These are phyloP conservation scores for Helicoverpa assulta DNA, from an alignment of 2,888 invertebrate genomes.

Conservation along the genomic window DNA sequence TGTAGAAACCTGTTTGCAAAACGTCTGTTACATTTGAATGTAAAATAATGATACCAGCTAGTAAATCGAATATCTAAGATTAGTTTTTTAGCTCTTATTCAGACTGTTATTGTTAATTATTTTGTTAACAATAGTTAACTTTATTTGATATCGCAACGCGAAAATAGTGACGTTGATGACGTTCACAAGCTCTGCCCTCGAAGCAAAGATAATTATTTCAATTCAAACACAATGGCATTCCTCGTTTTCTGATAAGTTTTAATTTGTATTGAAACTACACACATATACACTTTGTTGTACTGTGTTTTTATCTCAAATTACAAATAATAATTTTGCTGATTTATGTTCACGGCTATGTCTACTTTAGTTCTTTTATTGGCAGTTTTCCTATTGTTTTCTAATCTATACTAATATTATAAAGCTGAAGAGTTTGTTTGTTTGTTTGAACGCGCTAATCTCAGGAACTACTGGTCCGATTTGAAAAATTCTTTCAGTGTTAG, in stretches of 20 bases:
- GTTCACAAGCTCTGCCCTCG: conserved; percentile 1
- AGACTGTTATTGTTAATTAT: neutral
- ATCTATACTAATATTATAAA: too few relatives aligned
- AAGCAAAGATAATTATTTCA: conserved; percentile 15
- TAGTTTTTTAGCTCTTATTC: neutral
- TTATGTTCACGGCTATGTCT: conserved; percentile 11
- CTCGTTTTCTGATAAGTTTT: conserved; percentile 18
- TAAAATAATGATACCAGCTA: neutral
- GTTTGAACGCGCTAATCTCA: too few relatives aligned
- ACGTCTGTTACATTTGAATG: neutral
- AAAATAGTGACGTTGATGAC: conserved; percentile 18
- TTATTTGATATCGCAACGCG: conserved; percentile 9
- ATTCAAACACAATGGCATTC: conserved; percentile 25
- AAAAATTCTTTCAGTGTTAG: too few relatives aligned
- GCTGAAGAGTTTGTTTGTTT: too few relatives aligned
- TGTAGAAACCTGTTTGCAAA: neutral
- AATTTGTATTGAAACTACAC: conserved; percentile 12
- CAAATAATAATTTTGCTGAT: neutral
- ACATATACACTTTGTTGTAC: conserved; percentile 8
- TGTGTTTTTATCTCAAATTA: conserved; percentile 16
- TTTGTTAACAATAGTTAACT: neutral
- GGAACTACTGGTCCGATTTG: too few relatives aligned
- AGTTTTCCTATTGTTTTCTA: conserved; percentile 18
- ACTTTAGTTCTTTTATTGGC: conserved; percentile 12
- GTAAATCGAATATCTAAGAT: neutral